Evolutionary conservation across 1,140 invertebrate species (phyloP), one percentile per base, ranked within the genome.

Genomic region (Leguminivora glycinivorella): DNA sequence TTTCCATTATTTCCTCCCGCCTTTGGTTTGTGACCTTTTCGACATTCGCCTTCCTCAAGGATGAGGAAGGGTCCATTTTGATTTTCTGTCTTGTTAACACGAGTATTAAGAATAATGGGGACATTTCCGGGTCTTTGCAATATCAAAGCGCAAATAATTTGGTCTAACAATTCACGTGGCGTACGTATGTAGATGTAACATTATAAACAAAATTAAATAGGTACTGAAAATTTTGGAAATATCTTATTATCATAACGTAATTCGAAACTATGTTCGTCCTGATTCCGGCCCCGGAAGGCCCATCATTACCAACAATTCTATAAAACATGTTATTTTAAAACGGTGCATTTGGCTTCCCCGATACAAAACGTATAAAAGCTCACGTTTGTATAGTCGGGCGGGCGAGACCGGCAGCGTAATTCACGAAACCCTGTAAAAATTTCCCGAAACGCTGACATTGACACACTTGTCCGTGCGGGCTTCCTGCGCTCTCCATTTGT

Each of bases 371-470:
- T 26, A 58, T 12, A 29, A 60, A 25, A 60, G 14, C n/a, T 63
- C 29, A 17, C n/a, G n/a, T 31, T 31, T 63, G 58, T 25, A 63
- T 17, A 31, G 34, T 60, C 56, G 10, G 43, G 17, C n/a, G 24
- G 2, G 79, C 78, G 75, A 77, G 58, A 67, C 69, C 58, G 70
- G 74, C 69, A 68, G 67, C 75, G 72, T 79, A 78, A 76, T 79
- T 77, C 78, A 76, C 70, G 72, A 72, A 78, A 79, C 78, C 19
- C 67, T 43, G 77, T 80, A 80, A 84, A 78, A 79, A 77, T 76
- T 72, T 74, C 74, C 72, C 77, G 78, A 80, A 79, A 80, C 75
- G 79, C 72, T 82, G 84, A 84, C 87, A 89, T 85, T 89, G 87
- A 88, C 85, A 89, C 81, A 88, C 74, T 83, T 89, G 75, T 72